Base-by-base conservation (phyloP, 2,888 invertebrate genomes). In the Steinernema carpocapsae region DNA sequence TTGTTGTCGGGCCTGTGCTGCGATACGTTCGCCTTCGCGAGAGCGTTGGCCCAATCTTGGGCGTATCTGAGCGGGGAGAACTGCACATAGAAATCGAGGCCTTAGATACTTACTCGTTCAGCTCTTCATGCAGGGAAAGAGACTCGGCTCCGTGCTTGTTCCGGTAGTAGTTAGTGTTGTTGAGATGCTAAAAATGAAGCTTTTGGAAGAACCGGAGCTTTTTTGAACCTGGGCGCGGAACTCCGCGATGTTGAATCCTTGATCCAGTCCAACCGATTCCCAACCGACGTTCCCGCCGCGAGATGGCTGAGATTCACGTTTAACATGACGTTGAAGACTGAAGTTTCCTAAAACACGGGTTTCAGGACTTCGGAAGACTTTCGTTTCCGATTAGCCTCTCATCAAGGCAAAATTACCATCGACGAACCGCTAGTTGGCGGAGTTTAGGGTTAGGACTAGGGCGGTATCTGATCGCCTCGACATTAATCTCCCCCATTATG, bases 11-110 rank as follows among this genome's bases (percentile, higher is more conserved):
- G 77, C 7, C 72, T 22, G 45, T 77, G 77, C 26, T 64, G 7
- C 43, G 77, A 29, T n/a, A 29, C 14, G 70, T 59, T 51, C 51
- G 14, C 22, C 19, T 59, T 72, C 2, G 77, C 74, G 19, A 77
- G 37, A 1, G 72, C 22, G 19, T 77, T 43, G 4, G 77, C 77
- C 73, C 76, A 77, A 32, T 77, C 71, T 70, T 77, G 74, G 2
- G 77, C 73, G 43, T 19, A 45, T 37, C 72, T 74, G 24, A 42
- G 74, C 4, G 19, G 1, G 14, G 24, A 72, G 7, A 10, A 10
- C 3, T 26, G 19, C 4, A 6, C 10, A 10, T 12, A 14, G 4
- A 70, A 10, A 6, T 2, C 12, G 19, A 2, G 4, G n/a, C 12
- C n/a, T n/a, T n/a, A n/a, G n/a, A n/a, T n/a, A 26, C 72, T 70